phyloP scores from a whole-genome alignment of 1,140 invertebrate genomes.

The Marisa cornuarietis region DNA sequence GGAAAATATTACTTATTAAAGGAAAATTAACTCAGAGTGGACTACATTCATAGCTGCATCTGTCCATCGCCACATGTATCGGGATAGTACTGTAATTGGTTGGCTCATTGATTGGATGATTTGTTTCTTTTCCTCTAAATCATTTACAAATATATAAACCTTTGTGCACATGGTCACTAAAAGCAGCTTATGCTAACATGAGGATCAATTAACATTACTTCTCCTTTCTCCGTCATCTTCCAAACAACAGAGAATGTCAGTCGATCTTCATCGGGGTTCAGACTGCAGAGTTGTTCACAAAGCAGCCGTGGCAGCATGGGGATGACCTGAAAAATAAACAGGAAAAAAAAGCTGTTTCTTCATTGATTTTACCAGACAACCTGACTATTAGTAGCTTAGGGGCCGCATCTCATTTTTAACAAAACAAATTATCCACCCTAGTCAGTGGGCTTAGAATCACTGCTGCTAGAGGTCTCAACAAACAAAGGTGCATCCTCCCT shows the following conservation, averaged over 20 bases:
- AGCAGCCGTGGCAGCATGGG: constrained; percentile 90
- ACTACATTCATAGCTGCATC: background rate
- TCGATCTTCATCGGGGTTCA: constrained; percentile 85
- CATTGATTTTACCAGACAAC: too few species aligned
- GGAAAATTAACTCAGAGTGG: too few species aligned
- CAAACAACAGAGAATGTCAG: constrained; percentile 90
- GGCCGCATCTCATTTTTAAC: too few species aligned
- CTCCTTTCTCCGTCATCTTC: constrained; percentile 76
- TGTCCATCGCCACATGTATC: too few species aligned
- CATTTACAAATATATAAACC: background rate
- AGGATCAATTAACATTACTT: constrained; percentile 50
- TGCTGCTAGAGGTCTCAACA: too few species aligned
- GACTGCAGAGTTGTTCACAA: constrained; percentile 84
- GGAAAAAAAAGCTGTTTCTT: too few species aligned
- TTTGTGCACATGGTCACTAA: background rate
- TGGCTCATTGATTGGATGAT: background rate
- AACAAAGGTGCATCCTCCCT: too few species aligned
- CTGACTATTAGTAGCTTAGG: too few species aligned
- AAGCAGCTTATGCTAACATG: background rate
- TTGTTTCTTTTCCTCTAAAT: background rate
- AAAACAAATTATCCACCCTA: too few species aligned
- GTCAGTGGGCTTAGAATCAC: too few species aligned
- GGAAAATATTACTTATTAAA: too few species aligned
- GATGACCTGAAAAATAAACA: constrained; percentile 69
- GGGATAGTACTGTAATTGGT: background rate